Evolutionary conservation across 2,888 invertebrate species (phyloP).

Genomic region (Melieria crassipennis): DNA sequence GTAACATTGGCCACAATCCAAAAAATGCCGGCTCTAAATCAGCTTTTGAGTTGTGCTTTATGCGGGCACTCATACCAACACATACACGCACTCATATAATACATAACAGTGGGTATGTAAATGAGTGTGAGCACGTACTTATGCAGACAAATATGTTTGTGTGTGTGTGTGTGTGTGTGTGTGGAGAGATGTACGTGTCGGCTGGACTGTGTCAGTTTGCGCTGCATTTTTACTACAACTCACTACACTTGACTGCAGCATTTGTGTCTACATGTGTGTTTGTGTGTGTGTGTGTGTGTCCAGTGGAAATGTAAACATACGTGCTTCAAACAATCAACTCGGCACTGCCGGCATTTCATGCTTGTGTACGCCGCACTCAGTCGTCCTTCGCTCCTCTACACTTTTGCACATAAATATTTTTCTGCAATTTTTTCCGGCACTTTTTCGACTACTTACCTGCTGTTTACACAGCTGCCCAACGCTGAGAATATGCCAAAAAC

Average conservation of each 20-base stretch:
- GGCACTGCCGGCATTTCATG: too few species aligned
- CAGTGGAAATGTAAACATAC: constrained; percentile 32
- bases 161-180: not conserved
- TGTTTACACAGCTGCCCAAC: constrained; percentile 29
- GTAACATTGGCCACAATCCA: constrained; percentile 31
- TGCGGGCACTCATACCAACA: not conserved
- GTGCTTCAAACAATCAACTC: constrained; percentile 18
- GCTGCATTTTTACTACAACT: constrained; percentile 25
- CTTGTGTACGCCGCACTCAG: too few species aligned
- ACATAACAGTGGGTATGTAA: not conserved
- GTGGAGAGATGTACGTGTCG: not conserved
- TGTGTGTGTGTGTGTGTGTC: not conserved
- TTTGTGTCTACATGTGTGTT: too few species aligned
- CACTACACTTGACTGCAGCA: constrained; percentile 27
- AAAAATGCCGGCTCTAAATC: constrained; percentile 27
- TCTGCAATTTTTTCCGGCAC: not conserved
- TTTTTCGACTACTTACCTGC: constrained; percentile 7
- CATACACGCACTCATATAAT: not conserved
- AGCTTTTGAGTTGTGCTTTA: constrained; percentile 1
- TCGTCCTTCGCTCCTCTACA: not conserved
- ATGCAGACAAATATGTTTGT: not conserved
- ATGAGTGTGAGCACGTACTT: not conserved
- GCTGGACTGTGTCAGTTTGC: not conserved
- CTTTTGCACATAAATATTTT: not conserved
- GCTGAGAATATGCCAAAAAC: too few species aligned